These are phyloP conservation scores for Polypedilum pembai DNA, from an alignment of 1,140 invertebrate species.

Conservation along the genomic window DNA sequence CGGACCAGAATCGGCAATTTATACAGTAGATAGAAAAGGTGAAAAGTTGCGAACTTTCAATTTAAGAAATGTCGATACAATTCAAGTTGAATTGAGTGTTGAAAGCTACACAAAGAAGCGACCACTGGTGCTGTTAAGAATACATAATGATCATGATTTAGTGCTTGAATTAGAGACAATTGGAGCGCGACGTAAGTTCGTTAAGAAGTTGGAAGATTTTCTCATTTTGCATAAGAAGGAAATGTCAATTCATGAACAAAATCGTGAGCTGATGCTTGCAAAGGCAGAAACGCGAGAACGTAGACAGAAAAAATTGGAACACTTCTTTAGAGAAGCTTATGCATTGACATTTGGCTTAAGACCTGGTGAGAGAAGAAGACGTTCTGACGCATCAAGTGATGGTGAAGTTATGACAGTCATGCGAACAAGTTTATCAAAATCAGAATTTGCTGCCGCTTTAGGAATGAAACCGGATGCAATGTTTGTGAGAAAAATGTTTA, in stretches of 20 bases:
- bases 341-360: constrained; percentile 83
- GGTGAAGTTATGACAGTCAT: constrained; percentile 85
- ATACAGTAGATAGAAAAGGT: constrained; percentile 80
- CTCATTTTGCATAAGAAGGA: constrained; percentile 74
- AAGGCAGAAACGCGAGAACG: constrained; percentile 94
- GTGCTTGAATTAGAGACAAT: constrained; percentile 88
- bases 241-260: constrained; percentile 42
- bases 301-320: constrained; percentile 86
- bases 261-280: constrained; percentile 79
- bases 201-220: constrained; percentile 82
- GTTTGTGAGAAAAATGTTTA: constrained; percentile 99
- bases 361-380: constrained; percentile 60
- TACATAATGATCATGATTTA: constrained; percentile 90
- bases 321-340: constrained; percentile 98
- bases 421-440: constrained; percentile 86
- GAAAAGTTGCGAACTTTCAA: constrained; percentile 77
- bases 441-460: constrained; percentile 93
- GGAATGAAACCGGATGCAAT: constrained; percentile 94
- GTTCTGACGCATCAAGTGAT: constrained; percentile 65
- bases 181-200: constrained; percentile 74
- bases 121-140: constrained; percentile 75
- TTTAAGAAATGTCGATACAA: constrained; percentile 62
- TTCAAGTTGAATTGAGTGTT: constrained; percentile 78
- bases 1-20: constrained; percentile 71
- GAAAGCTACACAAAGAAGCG: constrained; percentile 66